These are phyloP conservation scores for Lontra canadensis DNA, from an alignment of 2,113 vertebrate genomes.

Conservation along the genomic window DNA sequence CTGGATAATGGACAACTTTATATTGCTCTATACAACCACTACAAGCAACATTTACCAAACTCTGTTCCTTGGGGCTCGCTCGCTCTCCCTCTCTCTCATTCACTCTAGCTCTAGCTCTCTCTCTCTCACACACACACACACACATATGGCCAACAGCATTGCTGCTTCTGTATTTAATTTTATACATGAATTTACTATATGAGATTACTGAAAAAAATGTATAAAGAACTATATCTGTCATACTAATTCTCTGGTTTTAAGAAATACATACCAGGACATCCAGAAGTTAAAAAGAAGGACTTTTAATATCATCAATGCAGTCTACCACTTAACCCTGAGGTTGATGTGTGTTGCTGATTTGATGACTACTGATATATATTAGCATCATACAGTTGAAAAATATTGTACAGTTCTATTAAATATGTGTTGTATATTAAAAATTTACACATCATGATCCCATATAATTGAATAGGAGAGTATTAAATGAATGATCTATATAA, in stretches of 20 bases:
- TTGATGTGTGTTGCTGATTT: neutral
- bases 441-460: neutral
- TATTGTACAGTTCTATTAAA: neutral
- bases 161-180: neutral
- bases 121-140: neutral
- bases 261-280: neutral
- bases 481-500: neutral
- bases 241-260: neutral
- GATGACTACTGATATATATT: neutral
- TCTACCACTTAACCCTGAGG: neutral
- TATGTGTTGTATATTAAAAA: slow-evolving; percentile 10
- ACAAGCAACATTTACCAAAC: neutral
- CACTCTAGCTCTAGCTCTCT: too few species aligned
- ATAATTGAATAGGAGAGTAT: neutral
- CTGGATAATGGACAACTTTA: neutral
- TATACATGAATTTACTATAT: neutral
- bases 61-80: neutral
- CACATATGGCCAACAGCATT: neutral
- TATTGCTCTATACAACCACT: neutral
- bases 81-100: neutral
- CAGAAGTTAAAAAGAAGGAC: neutral
- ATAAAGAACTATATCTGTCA: neutral
- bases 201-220: neutral
- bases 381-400: neutral
- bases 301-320: neutral